Conservation (phyloP, 2,113 vertebrate genomes). For the Cheilinus undulatus region DNA sequence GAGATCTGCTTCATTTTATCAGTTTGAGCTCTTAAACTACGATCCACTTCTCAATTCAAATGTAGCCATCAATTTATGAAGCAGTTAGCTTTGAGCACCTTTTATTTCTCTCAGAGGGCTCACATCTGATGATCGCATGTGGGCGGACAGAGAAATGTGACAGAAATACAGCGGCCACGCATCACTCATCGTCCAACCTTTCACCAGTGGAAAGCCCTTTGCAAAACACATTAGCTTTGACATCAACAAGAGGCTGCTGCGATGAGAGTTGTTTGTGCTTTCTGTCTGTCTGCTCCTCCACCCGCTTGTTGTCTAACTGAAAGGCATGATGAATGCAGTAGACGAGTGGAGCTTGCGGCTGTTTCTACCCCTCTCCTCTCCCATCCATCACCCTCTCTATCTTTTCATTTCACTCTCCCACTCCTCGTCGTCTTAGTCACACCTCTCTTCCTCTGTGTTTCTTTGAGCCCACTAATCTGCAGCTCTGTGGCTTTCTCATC, state of each 20-base stretch:
- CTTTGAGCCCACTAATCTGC: slow-evolving; percentile 53
- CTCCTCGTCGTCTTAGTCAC: slow-evolving; percentile 60
- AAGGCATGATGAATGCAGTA: slow-evolving; percentile 68
- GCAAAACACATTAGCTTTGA: slow-evolving; percentile 54
- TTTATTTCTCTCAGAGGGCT: neutral
- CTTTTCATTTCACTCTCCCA: slow-evolving; percentile 58
- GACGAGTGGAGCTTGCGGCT: slow-evolving; percentile 59
- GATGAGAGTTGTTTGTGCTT: slow-evolving; percentile 52
- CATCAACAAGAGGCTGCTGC: slow-evolving; percentile 57
- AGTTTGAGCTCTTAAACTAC: neutral
- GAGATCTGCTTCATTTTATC: neutral
- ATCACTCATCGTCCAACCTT: slow-evolving; percentile 22
- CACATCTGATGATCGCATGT: slow-evolving; percentile 1
- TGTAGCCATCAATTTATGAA: neutral
- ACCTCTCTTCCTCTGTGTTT: slow-evolving; percentile 53
- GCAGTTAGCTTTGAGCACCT: neutral
- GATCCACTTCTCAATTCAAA: neutral
- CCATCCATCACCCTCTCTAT: slow-evolving; percentile 68
- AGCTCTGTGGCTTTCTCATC: slow-evolving; percentile 34
- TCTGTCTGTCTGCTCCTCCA: slow-evolving; percentile 52
- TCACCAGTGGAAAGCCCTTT: slow-evolving; percentile 33
- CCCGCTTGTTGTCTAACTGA: slow-evolving; percentile 61
- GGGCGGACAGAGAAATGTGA: slow-evolving; percentile 15
- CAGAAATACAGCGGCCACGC: neutral
- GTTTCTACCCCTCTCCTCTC: slow-evolving; percentile 64